Base-by-base conservation (phyloP, 2,113 vertebrate genomes). In the Taxidea taxus region DNA sequence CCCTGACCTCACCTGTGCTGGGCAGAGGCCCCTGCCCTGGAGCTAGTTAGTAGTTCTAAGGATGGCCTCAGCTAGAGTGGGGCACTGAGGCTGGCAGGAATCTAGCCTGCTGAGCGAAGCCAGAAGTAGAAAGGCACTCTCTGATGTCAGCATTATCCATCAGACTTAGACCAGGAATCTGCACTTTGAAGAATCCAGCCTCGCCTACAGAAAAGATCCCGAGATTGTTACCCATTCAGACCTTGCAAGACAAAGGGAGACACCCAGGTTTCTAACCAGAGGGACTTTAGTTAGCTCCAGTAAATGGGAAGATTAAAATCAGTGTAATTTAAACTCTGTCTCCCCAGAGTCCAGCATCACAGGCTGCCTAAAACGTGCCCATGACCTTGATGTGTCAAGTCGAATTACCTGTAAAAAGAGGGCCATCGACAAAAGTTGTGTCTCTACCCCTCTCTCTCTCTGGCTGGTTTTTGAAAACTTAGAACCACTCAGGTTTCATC, bases 271-370 rank as follows among this genome's bases (percentile, higher is more conserved):
- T 93, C 95, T 90, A 95, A 51, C 23, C 15, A 7, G 96, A 96
- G 78, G 78, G 68, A 11, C 83, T 44, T 70, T 83, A 93, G 64
- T 92, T 96, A 94, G 97, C 88, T 0, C 0, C 70, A 90, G 89
- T 87, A 85, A 97, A 89, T 90, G 49, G 54, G 64, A 95, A 98
- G 97, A 98, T 98, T 84, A 93, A 87, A 83, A 97, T 98, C 95
- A 96, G 0, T 96, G 97, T 84, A 91, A 97, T 98, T 97, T 92
- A 16, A 98, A 94, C 83, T 91, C 92, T 91, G 96, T 95, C 97
- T 97, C 91, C 97, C 62, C 62, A 84, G 58, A 95, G 95, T 47
- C 68, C 72, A 88, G 75, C 91, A 64, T 91, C 93, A 3, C 47
- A 68, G 44, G 74, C 93, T 98, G 95, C 97, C 97, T 96, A 62